Conservation (phyloP, 2,888 invertebrate genomes). For the Falcaria lacertinaria region DNA sequence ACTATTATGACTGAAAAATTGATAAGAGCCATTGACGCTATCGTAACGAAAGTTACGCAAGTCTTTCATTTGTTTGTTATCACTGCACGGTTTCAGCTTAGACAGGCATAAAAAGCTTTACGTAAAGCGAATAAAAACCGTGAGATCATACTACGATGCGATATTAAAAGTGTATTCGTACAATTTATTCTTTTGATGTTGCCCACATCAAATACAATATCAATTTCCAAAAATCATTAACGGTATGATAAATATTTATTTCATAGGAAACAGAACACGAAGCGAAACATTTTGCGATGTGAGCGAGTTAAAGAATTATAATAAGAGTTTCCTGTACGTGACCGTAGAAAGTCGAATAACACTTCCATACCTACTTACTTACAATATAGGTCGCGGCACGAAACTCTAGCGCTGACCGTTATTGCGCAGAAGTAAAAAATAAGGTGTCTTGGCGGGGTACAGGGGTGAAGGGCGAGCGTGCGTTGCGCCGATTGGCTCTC, state of each 20-base stretch:
- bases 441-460: too few relatives aligned
- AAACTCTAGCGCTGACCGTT: too few relatives aligned
- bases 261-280: neutral
- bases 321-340: conserved; percentile 24
- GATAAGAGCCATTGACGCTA: conserved; percentile 39
- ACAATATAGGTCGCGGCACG: too few relatives aligned
- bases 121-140: neutral
- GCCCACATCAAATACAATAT: neutral
- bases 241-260: conserved; percentile 4
- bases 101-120: neutral
- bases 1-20: conserved; percentile 62
- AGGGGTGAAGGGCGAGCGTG: too few relatives aligned
- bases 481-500: too few relatives aligned
- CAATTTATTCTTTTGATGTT: neutral
- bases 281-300: neutral
- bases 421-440: too few relatives aligned
- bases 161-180: neutral
- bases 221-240: neutral
- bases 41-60: conserved; percentile 30
- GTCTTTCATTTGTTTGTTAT: conserved; percentile 26
- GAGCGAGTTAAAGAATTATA: conserved; percentile 6
- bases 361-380: conserved; percentile 19
- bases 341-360: conserved; percentile 36
- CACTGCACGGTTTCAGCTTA: conserved; percentile 3
- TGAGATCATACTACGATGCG: neutral